Evolutionary conservation across 2,113 vertebrate genomes (phyloP).

Genomic region (Gadus chalcogrammus): DNA sequence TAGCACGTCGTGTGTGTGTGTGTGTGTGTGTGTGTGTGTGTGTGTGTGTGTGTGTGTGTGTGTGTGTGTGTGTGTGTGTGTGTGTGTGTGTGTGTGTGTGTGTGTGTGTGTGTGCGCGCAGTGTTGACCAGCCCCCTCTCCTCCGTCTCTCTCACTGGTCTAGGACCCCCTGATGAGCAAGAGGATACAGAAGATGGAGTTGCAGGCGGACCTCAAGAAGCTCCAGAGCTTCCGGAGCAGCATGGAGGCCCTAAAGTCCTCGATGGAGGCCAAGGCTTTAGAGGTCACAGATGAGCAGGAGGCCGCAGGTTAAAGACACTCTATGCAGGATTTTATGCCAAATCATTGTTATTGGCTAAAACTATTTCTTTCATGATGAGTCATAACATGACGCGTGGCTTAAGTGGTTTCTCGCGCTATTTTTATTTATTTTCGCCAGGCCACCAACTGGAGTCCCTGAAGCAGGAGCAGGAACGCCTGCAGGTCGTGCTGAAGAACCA

Average conservation of each 20-base stretch:
- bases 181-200: constrained; percentile 76
- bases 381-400: too few relatives aligned
- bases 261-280: constrained; percentile 76
- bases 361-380: too few relatives aligned
- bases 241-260: constrained; percentile 77
- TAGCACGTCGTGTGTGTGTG: too few relatives aligned
- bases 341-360: too few relatives aligned
- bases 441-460: constrained; percentile 78
- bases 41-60: too few relatives aligned
- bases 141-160: background rate
- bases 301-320: constrained; percentile 65
- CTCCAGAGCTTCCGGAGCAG: constrained; percentile 80
- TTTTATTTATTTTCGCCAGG: constrained; percentile 56
- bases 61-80: too few relatives aligned
- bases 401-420: background rate
- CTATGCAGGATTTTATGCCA: too few relatives aligned
- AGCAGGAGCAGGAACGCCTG: constrained; percentile 80
- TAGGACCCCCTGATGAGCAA: constrained; percentile 87
- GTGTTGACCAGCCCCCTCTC: too few relatives aligned
- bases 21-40: too few relatives aligned
- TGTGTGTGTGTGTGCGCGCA: too few relatives aligned
- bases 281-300: constrained; percentile 78
- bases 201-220: constrained; percentile 88
- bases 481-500: constrained; percentile 84
- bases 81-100: too few relatives aligned